Base-by-base conservation (phyloP, 2,797 vertebrate species). In the Paedocypris micromegethes region DNA sequence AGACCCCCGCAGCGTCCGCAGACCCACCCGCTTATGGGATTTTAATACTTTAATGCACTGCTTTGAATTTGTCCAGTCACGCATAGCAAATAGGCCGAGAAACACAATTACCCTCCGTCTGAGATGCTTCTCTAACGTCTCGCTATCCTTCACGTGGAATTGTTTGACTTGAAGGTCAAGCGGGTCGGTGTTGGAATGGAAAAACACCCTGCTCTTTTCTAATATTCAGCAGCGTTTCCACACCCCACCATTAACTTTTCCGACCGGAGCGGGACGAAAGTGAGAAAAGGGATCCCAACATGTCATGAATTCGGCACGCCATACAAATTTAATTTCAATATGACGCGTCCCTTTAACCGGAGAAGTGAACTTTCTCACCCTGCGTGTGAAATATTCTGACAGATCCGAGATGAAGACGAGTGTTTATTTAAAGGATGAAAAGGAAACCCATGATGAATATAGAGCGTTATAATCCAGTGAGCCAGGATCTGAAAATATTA, bases 41-140 rank as follows among this genome's bases (percentile, higher is more conserved):
- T 70, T 67, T 76, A 73, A 73, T 62, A 57, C 53, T 70, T 70
- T 70, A 73, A 73, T 63, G 48, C 63, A 70, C 52, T 64, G 45
- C 66, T 66, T 66, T 76, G 54, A 61, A 70, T 70, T 50, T 42
- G n/a, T 56, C 43, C 64, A 69, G 47, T 37, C 69, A 65, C 69
- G 75, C 60, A 74, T 72, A 57, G 51, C 57, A 56, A 66, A 74
- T 69, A 70, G 57, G 68, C 51, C 23, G 38, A 1, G 52, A 42
- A 77, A 72, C 60, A 68, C 68, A 72, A 66, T 77, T 72, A 67
- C 64, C 5, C 66, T 39, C 47, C 46, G 59, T 72, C 54, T 50
- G 3, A 70, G 9, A 54, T 39, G 41, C 4, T 50, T 43, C 54
- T 58, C 59, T 62, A 23, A 53, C 43, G 58, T 52, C 54, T 53